Conservation (phyloP, 2,113 vertebrate species). For the Pipra filicauda region DNA sequence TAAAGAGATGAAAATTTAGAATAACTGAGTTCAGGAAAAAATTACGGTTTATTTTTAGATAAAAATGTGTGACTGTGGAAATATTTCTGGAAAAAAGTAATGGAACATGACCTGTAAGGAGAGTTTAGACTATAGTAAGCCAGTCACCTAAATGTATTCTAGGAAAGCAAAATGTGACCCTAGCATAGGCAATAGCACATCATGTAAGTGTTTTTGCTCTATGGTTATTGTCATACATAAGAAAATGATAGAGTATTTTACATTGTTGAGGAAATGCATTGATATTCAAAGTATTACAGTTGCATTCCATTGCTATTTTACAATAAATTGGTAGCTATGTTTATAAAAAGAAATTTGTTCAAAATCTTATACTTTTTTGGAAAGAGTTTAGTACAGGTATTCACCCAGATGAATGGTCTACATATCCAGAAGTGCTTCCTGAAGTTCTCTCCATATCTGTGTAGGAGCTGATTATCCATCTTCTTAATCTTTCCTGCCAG, state of each 20-base stretch:
- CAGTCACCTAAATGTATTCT: not conserved
- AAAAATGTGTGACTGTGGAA: not conserved
- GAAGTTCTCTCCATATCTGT: not conserved
- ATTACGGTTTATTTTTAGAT: not conserved
- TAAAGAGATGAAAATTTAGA: not conserved
- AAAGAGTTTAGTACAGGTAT: not conserved
- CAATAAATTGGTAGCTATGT: not conserved
- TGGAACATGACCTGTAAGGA: not conserved
- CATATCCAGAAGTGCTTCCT: not conserved
- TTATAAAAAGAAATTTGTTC: not conserved
- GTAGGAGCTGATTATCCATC: not conserved
- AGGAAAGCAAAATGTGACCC: not conserved
- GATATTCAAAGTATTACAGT: not conserved
- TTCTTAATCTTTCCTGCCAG: not conserved
- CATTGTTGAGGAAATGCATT: not conserved
- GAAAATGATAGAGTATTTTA: not conserved
- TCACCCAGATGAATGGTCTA: not conserved
- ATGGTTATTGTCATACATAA: not conserved
- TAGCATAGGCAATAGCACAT: not conserved
- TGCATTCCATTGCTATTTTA: not conserved
- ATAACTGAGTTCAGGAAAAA: not conserved
- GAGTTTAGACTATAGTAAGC: not conserved
- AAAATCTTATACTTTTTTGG: not conserved
- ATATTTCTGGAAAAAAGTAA: not conserved
- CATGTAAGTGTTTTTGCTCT: not conserved